These are phyloP conservation scores for Pissodes strobi DNA, from an alignment of 1,140 invertebrate genomes.

Conservation along the genomic window DNA sequence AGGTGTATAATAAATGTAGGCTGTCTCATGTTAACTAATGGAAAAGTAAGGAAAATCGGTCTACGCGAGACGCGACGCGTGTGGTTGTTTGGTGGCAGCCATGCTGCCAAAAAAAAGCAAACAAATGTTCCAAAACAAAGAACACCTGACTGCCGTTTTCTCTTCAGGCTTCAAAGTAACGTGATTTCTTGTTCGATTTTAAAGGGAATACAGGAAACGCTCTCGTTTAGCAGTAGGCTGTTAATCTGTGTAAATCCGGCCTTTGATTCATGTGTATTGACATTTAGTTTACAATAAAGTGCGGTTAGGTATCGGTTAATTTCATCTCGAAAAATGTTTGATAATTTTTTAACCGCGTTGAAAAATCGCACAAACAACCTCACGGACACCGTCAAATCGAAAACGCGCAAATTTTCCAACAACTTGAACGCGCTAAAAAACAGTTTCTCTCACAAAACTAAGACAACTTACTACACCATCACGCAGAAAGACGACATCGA, in stretches of 20 bases:
- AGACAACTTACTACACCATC: constrained; percentile 51
- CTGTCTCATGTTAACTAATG: too few relatives aligned
- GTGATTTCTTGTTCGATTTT: not conserved
- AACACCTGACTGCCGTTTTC: constrained; percentile 20
- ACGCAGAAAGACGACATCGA: constrained; percentile 46
- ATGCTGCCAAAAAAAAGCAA: constrained; percentile 35
- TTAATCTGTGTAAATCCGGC: too few relatives aligned
- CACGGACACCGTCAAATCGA: constrained; percentile 56
- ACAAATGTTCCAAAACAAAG: constrained; percentile 41
- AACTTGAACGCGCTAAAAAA: constrained; percentile 53
- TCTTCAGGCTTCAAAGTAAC: not conserved
- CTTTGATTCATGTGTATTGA: too few relatives aligned
- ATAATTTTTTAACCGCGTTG: constrained; percentile 57
- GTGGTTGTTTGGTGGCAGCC: too few relatives aligned
- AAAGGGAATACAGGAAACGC: too few relatives aligned
- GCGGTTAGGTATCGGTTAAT: constrained; percentile 16
- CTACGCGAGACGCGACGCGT: too few relatives aligned
- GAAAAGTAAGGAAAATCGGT: too few relatives aligned
- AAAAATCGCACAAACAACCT: constrained; percentile 59
- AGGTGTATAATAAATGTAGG: too few relatives aligned
- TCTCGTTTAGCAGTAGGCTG: too few relatives aligned
- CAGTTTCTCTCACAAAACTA: constrained; percentile 50
- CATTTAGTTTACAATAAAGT: too few relatives aligned
- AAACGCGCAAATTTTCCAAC: constrained; percentile 49
- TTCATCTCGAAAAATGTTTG: constrained; percentile 59